These are phyloP conservation scores for Apteryx owenii DNA, from an alignment of 2,113 vertebrate genomes.

Conservation along the genomic window DNA sequence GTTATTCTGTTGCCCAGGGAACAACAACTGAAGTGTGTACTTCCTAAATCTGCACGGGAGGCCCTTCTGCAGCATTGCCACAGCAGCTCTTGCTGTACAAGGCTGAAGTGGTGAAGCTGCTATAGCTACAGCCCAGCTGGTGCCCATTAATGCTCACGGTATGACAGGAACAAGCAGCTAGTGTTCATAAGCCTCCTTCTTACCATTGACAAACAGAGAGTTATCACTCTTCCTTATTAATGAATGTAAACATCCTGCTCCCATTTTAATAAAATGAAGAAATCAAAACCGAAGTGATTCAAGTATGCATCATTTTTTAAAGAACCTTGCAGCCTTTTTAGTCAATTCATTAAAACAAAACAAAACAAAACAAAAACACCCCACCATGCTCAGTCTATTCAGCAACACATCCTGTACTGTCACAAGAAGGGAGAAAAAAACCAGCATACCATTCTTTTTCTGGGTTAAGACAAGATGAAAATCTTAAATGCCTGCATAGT, in stretches of 20 bases:
- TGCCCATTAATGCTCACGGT: conserved; percentile 70
- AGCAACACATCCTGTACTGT: neutral
- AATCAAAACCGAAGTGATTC: neutral
- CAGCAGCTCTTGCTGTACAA: conserved; percentile 63
- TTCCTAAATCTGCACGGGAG: conserved; percentile 72
- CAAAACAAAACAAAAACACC: too few species aligned
- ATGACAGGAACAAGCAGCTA: conserved; percentile 55
- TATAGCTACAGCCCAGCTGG: conserved; percentile 75
- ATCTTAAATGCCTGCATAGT: neutral
- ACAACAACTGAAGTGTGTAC: conserved; percentile 75
- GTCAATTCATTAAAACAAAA: neutral
- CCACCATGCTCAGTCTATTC: neutral
- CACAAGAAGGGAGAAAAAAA: neutral
- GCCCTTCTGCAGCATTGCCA: conserved; percentile 68
- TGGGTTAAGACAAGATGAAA: neutral
- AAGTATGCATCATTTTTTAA: neutral
- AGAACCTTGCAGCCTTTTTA: neutral
- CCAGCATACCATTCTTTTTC: neutral
- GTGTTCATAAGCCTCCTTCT: conserved; percentile 48
- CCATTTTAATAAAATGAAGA: conserved; percentile 1
- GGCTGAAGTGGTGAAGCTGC: conserved; percentile 71
- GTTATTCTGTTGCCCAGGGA: conserved; percentile 74
- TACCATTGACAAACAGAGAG: conserved; percentile 42
- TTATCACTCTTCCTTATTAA: conserved; percentile 32
- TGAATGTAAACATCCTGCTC: neutral